Base-by-base conservation (phyloP, 2,888 invertebrate genomes). In the Druceiella hillmani region DNA sequence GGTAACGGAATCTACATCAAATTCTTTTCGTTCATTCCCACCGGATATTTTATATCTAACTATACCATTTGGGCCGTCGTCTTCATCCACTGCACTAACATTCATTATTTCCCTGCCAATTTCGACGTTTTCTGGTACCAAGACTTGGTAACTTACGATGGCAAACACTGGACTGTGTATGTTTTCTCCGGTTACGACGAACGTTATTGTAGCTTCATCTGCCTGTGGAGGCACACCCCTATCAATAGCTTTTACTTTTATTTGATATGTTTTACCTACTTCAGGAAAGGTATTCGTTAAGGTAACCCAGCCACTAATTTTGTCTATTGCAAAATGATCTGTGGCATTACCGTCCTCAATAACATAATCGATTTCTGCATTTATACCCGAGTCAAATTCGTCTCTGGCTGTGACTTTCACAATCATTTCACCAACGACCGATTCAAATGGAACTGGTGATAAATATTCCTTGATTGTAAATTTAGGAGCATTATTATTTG, bases 111-210 rank as follows among this genome's bases (percentile, higher is more conserved):
- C 82, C 1, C 89, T 84, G 2, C 90, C 89, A 0, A 90, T 66
- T 0, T 87, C 86, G 56, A 90, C 90, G 60, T 91, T 92, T 72
- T 95, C 94, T 1, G 89, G 87, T 2, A 95, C 87, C 43, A 89
- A 85, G 0, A 90, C 91, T 68, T 91, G 87, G 59, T 92, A 91
- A 51, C 86, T 86, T 1, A 83, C 64, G 0, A 86, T 87, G 3
- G 83, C 86, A 56, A 94, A 95, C 34, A 79, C 79, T 0, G 95
- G 95, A 1, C 79, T 74, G 54, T 80, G 75, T 25, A 74, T 66
- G 60, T 95, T 95, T 57, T 89, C 87, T 2, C 87, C 91, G 0
- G 93, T 90, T 0, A 91, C 80, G 3, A 90, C 79, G 46, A 93
- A 74, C 1, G 73, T 78, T 1, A 92, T 77, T 1, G 67, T 66